Evolutionary conservation across 2,888 invertebrate genomes (phyloP).

Genomic region (Cremastobaeus sp.): DNA sequence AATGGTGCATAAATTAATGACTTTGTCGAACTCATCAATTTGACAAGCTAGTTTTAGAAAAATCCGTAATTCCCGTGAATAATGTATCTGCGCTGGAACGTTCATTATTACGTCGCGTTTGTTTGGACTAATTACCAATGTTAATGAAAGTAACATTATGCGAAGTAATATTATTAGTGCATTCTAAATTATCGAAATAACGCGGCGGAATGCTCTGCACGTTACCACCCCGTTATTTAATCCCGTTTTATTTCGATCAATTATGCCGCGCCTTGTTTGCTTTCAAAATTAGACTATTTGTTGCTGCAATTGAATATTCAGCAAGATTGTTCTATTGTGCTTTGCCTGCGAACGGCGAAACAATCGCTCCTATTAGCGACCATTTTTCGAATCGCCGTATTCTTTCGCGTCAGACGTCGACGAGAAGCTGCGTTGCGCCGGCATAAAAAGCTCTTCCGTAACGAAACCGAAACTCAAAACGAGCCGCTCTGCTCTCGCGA

Average conservation of each 20-base stretch:
- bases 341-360: no score
- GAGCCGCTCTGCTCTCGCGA: no score
- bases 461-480: background rate
- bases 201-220: background rate
- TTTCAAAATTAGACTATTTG: background rate
- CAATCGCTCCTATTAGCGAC: no score
- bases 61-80: slow-evolving; percentile 24
- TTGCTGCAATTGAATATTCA: background rate
- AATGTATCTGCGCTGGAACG: slow-evolving; percentile 17
- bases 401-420: no score
- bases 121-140: slow-evolving; percentile 16
- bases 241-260: background rate
- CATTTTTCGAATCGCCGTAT: no score
- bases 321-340: background rate
- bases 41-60: slow-evolving; percentile 3
- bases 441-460: background rate
- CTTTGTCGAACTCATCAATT: slow-evolving; percentile 27
- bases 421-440: no score
- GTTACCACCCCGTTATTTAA: background rate
- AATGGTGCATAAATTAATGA: slow-evolving; percentile 12
- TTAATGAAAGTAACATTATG: slow-evolving; percentile 14
- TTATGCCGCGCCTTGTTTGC: background rate
- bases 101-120: slow-evolving; percentile 17
- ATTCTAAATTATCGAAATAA: slow-evolving; percentile 18
- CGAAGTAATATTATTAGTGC: slow-evolving; percentile 10